Conservation (phyloP, 2,113 vertebrate species). For the Trichechus manatus region DNA sequence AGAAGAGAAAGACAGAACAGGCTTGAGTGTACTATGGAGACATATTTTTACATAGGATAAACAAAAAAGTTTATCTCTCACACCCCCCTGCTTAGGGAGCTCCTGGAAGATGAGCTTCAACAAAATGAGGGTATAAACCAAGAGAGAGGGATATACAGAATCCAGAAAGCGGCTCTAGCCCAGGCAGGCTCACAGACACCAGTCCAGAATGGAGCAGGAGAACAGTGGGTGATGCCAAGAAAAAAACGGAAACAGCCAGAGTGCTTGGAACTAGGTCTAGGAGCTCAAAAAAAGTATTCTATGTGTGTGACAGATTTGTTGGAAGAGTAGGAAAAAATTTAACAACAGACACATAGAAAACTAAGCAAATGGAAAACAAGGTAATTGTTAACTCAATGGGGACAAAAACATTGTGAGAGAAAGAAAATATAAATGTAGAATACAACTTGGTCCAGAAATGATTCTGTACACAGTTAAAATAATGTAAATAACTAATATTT, state of each 20-base stretch:
- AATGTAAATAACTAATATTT: neutral
- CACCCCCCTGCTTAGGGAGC: neutral
- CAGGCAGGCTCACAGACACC: neutral
- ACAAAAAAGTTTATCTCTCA: neutral
- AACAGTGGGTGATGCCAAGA: neutral
- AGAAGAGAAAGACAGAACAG: neutral
- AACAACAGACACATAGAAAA: conserved; percentile 4
- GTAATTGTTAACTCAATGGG: neutral
- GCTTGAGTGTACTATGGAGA: neutral
- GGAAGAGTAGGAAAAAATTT: neutral
- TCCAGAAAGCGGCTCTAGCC: neutral
- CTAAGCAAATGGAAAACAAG: neutral
- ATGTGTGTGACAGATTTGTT: neutral
- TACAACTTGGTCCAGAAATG: neutral
- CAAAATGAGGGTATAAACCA: neutral
- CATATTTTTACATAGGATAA: neutral
- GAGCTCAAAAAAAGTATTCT: neutral
- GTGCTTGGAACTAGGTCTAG: neutral
- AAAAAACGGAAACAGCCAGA: too few species aligned
- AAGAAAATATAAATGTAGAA: neutral
- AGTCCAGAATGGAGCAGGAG: neutral
- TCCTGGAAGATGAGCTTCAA: neutral
- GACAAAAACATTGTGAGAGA: neutral
- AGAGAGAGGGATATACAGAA: neutral
- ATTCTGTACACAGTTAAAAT: neutral